phyloP scores from a whole-genome alignment of 1,140 invertebrate species.

The Nasonia vitripennis region DNA sequence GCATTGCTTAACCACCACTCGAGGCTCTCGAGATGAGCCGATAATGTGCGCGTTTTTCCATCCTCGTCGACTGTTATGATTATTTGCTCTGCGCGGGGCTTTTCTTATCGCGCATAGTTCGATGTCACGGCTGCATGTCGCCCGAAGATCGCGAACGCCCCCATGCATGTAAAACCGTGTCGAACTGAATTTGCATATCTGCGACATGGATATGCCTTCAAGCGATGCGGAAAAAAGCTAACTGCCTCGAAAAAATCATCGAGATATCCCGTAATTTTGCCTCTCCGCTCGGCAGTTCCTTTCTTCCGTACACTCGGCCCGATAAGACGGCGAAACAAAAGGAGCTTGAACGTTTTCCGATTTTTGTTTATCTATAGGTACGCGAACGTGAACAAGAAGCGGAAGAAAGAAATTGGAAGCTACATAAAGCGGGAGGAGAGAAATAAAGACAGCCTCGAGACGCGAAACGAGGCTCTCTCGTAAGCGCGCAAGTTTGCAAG shows the following conservation, averaged over 20 bases:
- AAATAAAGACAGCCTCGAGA: conserved; percentile 25
- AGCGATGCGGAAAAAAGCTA: no score
- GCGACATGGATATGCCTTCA: background rate
- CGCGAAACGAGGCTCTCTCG: conserved; percentile 24
- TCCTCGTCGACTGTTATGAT: background rate
- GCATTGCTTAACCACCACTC: background rate
- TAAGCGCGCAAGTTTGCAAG: conserved; percentile 41
- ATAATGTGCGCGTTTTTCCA: background rate
- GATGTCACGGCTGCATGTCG: background rate
- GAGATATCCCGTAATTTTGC: background rate
- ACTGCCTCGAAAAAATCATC: no score
- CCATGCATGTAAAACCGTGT: background rate
- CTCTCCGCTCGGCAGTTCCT: background rate
- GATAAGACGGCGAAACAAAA: conserved; percentile 47
- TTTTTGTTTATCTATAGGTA: conserved; percentile 48
- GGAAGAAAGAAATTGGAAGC: background rate
- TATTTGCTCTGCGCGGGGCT: background rate
- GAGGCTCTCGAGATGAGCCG: background rate
- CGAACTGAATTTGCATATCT: background rate
- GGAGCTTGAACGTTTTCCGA: conserved; percentile 37
- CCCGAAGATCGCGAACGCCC: background rate
- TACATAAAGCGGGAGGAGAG: background rate
- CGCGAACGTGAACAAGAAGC: background rate
- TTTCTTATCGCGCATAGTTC: background rate
- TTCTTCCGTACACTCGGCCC: background rate